These are phyloP conservation scores for Tokudaia muenninki DNA, from an alignment of 2,797 vertebrate species.

Conservation along the genomic window DNA sequence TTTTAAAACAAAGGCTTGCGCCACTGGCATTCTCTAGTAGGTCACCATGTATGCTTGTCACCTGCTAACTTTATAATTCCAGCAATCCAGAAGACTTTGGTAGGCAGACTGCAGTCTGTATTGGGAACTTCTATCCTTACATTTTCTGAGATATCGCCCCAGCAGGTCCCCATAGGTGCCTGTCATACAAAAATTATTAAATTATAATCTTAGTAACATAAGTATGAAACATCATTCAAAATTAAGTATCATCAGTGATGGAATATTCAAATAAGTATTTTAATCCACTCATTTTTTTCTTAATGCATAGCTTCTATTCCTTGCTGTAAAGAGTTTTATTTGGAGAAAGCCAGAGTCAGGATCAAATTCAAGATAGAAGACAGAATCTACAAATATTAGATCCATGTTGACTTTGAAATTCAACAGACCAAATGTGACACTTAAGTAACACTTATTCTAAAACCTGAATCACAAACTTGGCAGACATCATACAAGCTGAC, in stretches of 20 bases:
- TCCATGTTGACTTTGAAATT: conserved; percentile 37
- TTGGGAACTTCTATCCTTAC: conserved; percentile 96
- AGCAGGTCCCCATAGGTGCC: conserved; percentile 97
- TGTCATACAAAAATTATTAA: conserved; percentile 85
- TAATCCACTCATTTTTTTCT: conserved; percentile 51
- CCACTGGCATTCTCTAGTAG: conserved; percentile 57
- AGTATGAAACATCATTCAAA: conserved; percentile 59
- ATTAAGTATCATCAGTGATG: conserved; percentile 65
- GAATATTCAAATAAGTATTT: conserved; percentile 53
- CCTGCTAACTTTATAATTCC: conserved; percentile 97
- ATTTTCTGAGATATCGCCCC: conserved; percentile 95
- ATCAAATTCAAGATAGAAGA: conserved; percentile 64
- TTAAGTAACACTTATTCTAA: conserved; percentile 58
- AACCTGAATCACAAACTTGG: conserved; percentile 64
- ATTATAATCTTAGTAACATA: conserved; percentile 73
- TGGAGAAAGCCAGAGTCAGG: conserved; percentile 54
- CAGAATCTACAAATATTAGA: conserved; percentile 51
- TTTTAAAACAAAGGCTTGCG: conserved; percentile 30
- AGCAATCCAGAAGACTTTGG: conserved; percentile 99
- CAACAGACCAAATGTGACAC: neutral
- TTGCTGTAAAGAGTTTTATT: conserved; percentile 44
- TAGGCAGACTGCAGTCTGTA: conserved; percentile 94
- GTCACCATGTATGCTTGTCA: conserved; percentile 82
- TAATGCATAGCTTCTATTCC: conserved; percentile 17
- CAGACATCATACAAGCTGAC: conserved; percentile 37